Evolutionary conservation across 1,140 invertebrate species (phyloP), one percentile per base, ranked within the genome.

Genomic region (Cotesia vestalis): DNA sequence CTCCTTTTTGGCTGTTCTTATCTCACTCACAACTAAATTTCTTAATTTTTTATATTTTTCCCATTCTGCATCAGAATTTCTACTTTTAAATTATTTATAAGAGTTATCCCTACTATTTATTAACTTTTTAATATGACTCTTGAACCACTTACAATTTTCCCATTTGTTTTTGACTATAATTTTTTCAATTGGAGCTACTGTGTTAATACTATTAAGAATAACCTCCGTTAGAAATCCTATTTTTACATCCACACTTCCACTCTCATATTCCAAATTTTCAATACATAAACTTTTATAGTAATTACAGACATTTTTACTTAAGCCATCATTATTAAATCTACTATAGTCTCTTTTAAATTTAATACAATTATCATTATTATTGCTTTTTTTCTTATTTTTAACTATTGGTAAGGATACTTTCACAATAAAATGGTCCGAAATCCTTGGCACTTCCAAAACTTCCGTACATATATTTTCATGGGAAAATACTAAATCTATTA

Each of bases 371-470:
- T 14, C 40, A 4, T 8, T 40, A 40, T 14, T 57, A 17, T 20
- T 8, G 14, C 40, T 57, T 36, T 38, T 38, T 14, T 46, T 4
- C 2, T 17, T 14, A 8, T 66, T 60, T 12, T 12, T n/a, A 4
- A 20, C 20, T 20, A 20, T 20, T 20, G n/a, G 51, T 12, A 51
- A 35, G 1, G 14, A 4, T 12, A 61, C 46, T 53, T 62, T n/a
- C 11, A 73, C 14, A 4, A 73, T 73, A 20, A 38, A 20, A 17
- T 73, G 71, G 36, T 73, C 71, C 14, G 71, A 67, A 57, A 73
- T 73, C 46, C 40, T 68, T 2, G 71, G 66, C 2, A 34, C 53
- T 40, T 34, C 40, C 0, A 73, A 11, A 9, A 68, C 38, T 68
- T 72, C 4, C 3, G 64, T 35, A 4, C n/a, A 34, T 4, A 73